Evolutionary conservation across 2,113 vertebrate species (phyloP).

Genomic region (Cinclus mexicanus): DNA sequence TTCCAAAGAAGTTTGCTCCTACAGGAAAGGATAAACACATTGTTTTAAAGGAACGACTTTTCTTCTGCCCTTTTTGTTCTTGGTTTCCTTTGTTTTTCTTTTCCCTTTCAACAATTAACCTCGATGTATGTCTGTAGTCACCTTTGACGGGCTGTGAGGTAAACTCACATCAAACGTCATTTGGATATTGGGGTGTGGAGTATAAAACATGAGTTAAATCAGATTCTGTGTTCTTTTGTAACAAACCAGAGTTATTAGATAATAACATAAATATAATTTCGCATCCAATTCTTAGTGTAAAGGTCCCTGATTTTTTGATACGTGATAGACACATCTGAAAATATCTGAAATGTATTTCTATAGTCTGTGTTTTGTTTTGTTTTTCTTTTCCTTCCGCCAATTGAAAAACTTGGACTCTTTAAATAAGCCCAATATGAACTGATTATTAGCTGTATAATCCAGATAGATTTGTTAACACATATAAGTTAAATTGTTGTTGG

Average conservation of each 20-base stretch:
- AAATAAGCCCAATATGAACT: background rate
- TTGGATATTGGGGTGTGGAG: background rate
- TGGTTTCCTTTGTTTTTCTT: background rate
- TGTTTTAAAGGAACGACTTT: background rate
- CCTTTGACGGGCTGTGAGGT: background rate
- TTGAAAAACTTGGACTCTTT: background rate
- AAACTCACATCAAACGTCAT: background rate
- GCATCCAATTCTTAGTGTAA: background rate
- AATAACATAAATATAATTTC: background rate
- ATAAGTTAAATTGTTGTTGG: background rate
- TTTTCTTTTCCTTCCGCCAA: background rate
- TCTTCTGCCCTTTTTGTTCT: background rate
- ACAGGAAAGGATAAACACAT: background rate
- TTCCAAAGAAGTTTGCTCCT: background rate
- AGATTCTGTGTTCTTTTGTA: background rate
- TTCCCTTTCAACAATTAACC: background rate
- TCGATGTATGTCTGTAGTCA: background rate
- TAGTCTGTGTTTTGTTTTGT: background rate
- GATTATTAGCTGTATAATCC: background rate
- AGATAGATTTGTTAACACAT: background rate
- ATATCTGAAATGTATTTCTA: background rate
- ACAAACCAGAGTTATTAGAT: background rate
- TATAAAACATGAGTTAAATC: background rate
- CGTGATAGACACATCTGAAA: background rate
- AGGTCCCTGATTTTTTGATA: background rate